Evolutionary conservation across 2,113 vertebrate species (phyloP), one percentile per base, ranked within the genome.

Genomic region (Otocyon megalotis): DNA sequence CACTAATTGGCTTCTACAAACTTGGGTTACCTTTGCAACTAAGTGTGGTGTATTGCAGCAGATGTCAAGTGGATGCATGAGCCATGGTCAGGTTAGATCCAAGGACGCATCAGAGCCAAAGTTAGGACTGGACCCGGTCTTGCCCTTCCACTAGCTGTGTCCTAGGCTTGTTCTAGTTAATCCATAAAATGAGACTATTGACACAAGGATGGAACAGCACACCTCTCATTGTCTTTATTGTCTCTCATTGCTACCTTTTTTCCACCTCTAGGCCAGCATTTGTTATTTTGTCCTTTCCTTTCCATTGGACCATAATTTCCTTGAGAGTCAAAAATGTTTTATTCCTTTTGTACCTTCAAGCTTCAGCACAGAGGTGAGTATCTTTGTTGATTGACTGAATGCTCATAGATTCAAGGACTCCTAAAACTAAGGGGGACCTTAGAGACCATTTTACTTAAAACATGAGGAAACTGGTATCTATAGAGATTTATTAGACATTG

Each of bases 1-100:
- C 94, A 95, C 53, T 96, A 88, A 76, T 48, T 77, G 80, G 65
- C 28, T 95, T 88, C 93, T 81, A 43, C 50, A 93, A 85, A 94
- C 35, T 32, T 84, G 17, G 2, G 63, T 95, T 72, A 77, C 65
- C 54, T 65, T 35, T 87, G 87, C n/a, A 90, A 72, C 32, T 15
- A 77, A 87, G 69, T 35, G 30, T 92, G 74, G 26, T 16, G 11
- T 16, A n/a, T 53, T 60, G 54, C 20, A 50, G 69, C 14, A 50
- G 86, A 48, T 20, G 50, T 90, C 93, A 89, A 86, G 94, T 43
- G 15, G 67, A 87, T 32, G 17, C 30, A 10, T 53, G 89, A 88
- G 19, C 71, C 65, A 32, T 30, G 60, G n/a, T 71, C 37, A 60
- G 62, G 71, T 88, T 74, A 87, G 83, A 48, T 58, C 6, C 84